Percentiles rank a stretch among this genome's conserved stretches.
Conservation (phyloP, 2,113 vertebrate species). For the Menidia beryllina region DNA sequence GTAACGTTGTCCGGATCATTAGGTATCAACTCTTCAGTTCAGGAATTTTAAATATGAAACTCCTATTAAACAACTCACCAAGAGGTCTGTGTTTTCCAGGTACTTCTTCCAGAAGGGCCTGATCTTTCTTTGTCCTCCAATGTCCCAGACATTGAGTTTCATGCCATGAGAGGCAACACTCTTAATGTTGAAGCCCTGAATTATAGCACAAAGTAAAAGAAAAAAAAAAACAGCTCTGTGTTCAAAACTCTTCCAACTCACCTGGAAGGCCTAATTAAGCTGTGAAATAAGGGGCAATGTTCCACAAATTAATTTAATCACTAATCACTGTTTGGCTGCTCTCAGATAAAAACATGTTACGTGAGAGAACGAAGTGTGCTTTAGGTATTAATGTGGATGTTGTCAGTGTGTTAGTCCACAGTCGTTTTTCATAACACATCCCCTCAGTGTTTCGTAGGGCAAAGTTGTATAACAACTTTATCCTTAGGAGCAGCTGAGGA, state of each 20-base stretch:
- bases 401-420: slow-evolving; percentile 27
- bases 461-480: slow-evolving; percentile 68
- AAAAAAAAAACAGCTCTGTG: neutral
- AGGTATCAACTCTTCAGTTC: neutral
- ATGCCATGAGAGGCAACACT: slow-evolving; percentile 87
- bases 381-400: neutral
- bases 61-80: slow-evolving; percentile 79
- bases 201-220: neutral
- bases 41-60: neutral
- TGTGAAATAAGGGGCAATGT: neutral
- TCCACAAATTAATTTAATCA: too few relatives aligned
- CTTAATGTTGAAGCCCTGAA: slow-evolving; percentile 90
- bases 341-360: slow-evolving; percentile 4
- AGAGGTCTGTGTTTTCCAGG: slow-evolving; percentile 86
- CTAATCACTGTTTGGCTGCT: slow-evolving; percentile 3
- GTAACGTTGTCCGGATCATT: neutral
- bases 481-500: slow-evolving; percentile 55
- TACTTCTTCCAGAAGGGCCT: slow-evolving; percentile 89
- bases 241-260: slow-evolving; percentile 2
- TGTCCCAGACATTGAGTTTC: slow-evolving; percentile 90
- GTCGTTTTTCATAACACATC: slow-evolving; percentile 38
- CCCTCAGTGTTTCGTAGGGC: slow-evolving; percentile 23
- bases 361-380: slow-evolving; percentile 13
- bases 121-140: slow-evolving; percentile 88
- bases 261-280: slow-evolving; percentile 1